These are phyloP conservation scores for Synanthedon formicaeformis DNA, from an alignment of 2,888 invertebrate species.

Conservation along the genomic window DNA sequence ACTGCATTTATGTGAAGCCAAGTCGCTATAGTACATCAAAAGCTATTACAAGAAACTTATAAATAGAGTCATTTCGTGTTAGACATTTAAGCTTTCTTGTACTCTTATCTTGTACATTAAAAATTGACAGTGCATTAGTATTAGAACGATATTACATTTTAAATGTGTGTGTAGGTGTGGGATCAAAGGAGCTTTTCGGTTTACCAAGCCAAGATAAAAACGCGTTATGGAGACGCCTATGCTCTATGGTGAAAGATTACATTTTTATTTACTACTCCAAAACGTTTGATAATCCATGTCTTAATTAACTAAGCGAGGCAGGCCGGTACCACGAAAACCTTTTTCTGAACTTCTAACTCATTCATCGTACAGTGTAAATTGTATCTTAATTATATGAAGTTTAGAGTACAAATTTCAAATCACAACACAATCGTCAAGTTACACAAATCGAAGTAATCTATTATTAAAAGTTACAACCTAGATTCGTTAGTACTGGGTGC, in stretches of 20 bases:
- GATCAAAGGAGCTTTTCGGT: slow-evolving; percentile 61
- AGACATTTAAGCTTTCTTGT: slow-evolving; percentile 30
- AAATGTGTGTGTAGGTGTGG: slow-evolving; percentile 55
- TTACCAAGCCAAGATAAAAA: slow-evolving; percentile 55
- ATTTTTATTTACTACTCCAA: slow-evolving; percentile 67
- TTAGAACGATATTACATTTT: slow-evolving; percentile 49
- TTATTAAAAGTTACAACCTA: neutral
- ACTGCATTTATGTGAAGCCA: too few species aligned
- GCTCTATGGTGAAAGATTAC: slow-evolving; percentile 57
- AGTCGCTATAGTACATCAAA: slow-evolving; percentile 2
- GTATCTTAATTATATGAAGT: too few species aligned
- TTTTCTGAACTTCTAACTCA: slow-evolving; percentile 10
- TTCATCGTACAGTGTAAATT: neutral
- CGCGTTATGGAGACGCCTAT: slow-evolving; percentile 62
- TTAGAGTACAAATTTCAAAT: too few species aligned
- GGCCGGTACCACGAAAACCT: slow-evolving; percentile 26
- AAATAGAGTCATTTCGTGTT: slow-evolving; percentile 10
- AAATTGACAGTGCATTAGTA: slow-evolving; percentile 66
- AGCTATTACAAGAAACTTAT: slow-evolving; percentile 12
- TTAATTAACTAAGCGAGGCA: slow-evolving; percentile 67
- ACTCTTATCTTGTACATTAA: slow-evolving; percentile 51
- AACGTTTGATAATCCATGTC: slow-evolving; percentile 69
- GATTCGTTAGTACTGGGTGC: slow-evolving; percentile 34
- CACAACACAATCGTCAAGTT: too few species aligned
- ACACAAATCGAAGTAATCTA: neutral